phyloP scores from a whole-genome alignment of 2,113 vertebrate species.

The Terrapene triunguis region DNA sequence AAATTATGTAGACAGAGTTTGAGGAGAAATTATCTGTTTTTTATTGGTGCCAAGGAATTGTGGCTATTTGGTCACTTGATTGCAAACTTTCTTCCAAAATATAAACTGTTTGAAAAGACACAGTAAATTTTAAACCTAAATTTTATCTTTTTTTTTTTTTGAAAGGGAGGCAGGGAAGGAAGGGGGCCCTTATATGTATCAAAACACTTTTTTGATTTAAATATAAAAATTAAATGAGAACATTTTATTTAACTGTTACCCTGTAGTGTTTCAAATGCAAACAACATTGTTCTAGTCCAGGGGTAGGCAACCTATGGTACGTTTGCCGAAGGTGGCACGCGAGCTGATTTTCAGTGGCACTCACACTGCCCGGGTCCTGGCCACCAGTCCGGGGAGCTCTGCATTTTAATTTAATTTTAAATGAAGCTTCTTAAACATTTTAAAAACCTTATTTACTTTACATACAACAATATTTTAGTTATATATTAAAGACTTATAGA shows the following conservation, averaged over 20 bases:
- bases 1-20: background rate
- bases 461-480: too few species aligned
- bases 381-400: too few species aligned
- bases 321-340: too few species aligned
- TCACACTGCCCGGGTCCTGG: too few species aligned
- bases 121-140: background rate
- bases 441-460: too few species aligned
- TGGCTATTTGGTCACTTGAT: background rate
- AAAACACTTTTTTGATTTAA: background rate
- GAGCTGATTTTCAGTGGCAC: too few species aligned
- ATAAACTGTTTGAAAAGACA: background rate
- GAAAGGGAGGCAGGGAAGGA: background rate
- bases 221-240: background rate
- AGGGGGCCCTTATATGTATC: background rate
- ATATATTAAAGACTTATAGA: too few species aligned
- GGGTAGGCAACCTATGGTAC: too few species aligned
- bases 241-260: conserved; percentile 12
- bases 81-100: conserved; percentile 2
- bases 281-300: background rate
- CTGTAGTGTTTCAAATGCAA: conserved; percentile 10
- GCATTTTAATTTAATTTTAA: too few species aligned
- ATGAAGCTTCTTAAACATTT: too few species aligned
- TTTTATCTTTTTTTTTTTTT: background rate
- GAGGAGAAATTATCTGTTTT: conserved; percentile 11
- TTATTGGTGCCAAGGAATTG: background rate